These are phyloP conservation scores for Acanthacorydalis orientalis DNA, from an alignment of 2,888 invertebrate species.

Conservation along the genomic window DNA sequence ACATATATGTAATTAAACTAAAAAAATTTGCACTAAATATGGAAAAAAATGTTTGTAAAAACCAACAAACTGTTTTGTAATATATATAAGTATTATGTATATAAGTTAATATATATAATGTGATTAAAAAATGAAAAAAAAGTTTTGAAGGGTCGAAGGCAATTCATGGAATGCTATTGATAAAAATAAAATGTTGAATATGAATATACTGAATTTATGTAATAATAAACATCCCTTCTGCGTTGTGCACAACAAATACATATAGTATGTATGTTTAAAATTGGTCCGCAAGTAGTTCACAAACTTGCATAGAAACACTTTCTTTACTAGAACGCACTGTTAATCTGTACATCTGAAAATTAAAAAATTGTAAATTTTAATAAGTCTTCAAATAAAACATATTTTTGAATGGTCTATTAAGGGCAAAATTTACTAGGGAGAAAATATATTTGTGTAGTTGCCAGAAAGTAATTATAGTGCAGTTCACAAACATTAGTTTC, in stretches of 20 bases:
- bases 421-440: too few species aligned
- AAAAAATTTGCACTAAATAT: too few species aligned
- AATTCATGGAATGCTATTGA: not conserved
- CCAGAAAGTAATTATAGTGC: too few species aligned
- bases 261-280: conserved; percentile 45
- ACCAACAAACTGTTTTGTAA: not conserved
- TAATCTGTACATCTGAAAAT: conserved; percentile 88
- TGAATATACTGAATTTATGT: not conserved
- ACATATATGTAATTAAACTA: too few species aligned
- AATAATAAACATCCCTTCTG: not conserved
- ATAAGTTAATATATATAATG: not conserved
- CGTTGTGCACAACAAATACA: not conserved
- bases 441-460: too few species aligned
- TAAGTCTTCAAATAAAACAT: conserved; percentile 13
- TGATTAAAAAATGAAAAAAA: too few species aligned
- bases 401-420: too few species aligned
- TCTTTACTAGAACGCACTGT: conserved; percentile 97
- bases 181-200: not conserved
- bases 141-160: not conserved
- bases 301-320: conserved; percentile 80
- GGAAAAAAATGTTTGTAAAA: not conserved
- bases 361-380: conserved; percentile 21
- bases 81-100: not conserved
- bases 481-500: too few species aligned
- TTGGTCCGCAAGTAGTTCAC: conserved; percentile 86